Conservation (phyloP, 2,888 invertebrate genomes). For the Sinotaia quadrata region DNA sequence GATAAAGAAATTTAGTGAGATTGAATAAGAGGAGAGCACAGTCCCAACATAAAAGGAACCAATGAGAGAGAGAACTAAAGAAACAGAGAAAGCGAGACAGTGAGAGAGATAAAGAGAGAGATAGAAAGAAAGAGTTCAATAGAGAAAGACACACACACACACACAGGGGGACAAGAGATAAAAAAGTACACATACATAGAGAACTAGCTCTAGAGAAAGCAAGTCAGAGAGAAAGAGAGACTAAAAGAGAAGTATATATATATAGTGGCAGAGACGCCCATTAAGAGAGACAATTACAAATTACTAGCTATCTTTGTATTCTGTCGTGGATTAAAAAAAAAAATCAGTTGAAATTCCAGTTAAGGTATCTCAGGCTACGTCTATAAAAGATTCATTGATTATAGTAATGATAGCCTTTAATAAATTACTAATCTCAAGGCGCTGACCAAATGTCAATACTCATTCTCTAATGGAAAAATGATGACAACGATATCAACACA, state of each 20-base stretch:
- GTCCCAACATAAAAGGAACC: background rate
- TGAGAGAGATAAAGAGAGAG: background rate
- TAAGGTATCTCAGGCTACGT: no score
- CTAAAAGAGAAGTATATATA: background rate
- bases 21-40: background rate
- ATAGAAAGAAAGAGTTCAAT: background rate
- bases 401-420: no score
- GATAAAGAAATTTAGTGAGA: background rate
- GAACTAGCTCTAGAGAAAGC: background rate
- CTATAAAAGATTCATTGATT: no score
- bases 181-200: background rate
- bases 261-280: background rate
- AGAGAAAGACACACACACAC: background rate
- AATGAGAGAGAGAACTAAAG: background rate
- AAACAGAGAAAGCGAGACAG: background rate
- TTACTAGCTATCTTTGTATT: background rate
- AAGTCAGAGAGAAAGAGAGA: background rate
- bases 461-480: no score
- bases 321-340: background rate
- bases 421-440: no score
- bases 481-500: no score
- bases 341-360: background rate
- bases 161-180: background rate
- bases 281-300: background rate
- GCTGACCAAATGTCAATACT: no score